Percentiles rank a stretch among this genome's conserved stretches.
Conservation (phyloP, 2,888 invertebrate species). For the Stenodema calcarata region DNA sequence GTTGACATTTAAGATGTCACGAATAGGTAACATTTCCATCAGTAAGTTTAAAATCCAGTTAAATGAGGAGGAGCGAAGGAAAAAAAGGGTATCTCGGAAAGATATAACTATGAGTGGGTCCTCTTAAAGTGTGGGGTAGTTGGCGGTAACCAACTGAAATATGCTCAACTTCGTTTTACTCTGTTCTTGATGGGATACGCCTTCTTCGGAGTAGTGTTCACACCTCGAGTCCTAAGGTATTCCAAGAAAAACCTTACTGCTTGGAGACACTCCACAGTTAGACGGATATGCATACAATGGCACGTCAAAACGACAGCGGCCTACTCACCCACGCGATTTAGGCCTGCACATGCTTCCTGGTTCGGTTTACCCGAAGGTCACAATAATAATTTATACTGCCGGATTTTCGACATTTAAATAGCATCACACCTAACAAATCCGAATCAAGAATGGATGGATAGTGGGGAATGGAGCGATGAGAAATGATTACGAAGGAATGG, state of each 20-base stretch:
- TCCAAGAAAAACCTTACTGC: not conserved
- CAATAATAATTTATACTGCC: no score
- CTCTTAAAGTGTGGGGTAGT: no score
- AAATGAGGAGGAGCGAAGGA: no score
- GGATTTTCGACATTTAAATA: no score
- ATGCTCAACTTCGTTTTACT: not conserved
- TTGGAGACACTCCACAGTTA: not conserved
- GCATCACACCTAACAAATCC: no score
- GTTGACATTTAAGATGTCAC: not conserved
- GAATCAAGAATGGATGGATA: no score
- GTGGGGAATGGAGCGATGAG: no score
- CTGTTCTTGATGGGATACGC: no score
- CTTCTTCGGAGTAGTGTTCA: not conserved
- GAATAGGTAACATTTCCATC: not conserved
- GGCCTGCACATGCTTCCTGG: not conserved
- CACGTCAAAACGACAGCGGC: not conserved
- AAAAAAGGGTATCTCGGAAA: no score
- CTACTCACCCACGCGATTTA: not conserved
- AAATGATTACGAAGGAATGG: no score
- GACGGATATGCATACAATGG: conserved; percentile 16
- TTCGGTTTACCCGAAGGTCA: not conserved
- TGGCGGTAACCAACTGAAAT: not conserved
- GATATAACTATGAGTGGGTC: no score
- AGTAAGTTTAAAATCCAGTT: not conserved
- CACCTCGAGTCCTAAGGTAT: not conserved